Evolutionary conservation across 2,888 invertebrate species (phyloP), one percentile per base, ranked within the genome.

Genomic region (Fabriciana adippe): DNA sequence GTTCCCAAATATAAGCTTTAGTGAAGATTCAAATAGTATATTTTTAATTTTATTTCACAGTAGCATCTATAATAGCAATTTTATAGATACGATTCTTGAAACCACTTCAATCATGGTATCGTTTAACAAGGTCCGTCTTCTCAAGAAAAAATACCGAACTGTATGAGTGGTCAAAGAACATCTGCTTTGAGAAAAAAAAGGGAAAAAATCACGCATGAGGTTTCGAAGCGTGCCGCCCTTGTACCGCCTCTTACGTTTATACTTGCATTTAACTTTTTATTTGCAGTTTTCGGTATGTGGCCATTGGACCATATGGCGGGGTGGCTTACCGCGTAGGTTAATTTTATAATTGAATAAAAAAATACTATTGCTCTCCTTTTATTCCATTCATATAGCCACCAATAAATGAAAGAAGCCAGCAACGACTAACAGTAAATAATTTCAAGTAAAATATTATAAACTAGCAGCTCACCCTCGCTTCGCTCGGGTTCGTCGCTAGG

Each of bases 101-200:
- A 78, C 80, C 79, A 81, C 82, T 84, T 82, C 82, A 82, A 87
- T 84, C 81, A 81, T 78, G 78, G 87, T 87, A 88, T 89, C 89
- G 78, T 79, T 82, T 89, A 84, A 84, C 87, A 81, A 78, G 74
- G 67, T 74, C 75, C 73, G 71, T 70, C 70, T 73, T 18, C 16
- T 59, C 47, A 67, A 66, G 70, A 79, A 78, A 85, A 87, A 86
- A 89, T 84, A 76, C 73, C 59, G 81, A 78, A 80, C 83, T 78
- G 77, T 82, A 85, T 78, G 87, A 91, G 89, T 90, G 92, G 92
- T 90, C 90, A 86, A 86, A 82, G 87, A 83, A 90, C 92, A 92
- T 88, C 89, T 92, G 92, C 80, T 74, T 79, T 79, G 83, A 84
- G 82, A 81, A 75, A 56, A 56, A 72, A 74, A 80, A 84, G n/a